Evolutionary conservation across 2,797 vertebrate species (phyloP).

Genomic region (Rhadinocentrus ornatus): DNA sequence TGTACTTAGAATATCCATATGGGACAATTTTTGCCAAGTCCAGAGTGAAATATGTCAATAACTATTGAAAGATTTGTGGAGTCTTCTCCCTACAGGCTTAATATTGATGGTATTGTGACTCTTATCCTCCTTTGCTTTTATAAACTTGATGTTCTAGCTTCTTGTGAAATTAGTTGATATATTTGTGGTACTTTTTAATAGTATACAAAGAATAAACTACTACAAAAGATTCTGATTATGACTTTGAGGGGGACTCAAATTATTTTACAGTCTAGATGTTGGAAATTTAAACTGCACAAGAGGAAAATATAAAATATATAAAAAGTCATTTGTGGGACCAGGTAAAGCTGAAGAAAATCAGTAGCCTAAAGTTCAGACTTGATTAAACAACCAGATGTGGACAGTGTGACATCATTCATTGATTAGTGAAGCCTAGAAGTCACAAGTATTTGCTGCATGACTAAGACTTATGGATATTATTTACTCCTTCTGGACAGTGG

Average conservation of each 20-base stretch:
- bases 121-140: not conserved
- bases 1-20: constrained; percentile 3
- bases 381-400: not conserved
- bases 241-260: not conserved
- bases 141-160: not conserved
- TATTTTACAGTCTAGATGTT: not conserved
- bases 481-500: not conserved
- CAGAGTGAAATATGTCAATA: not conserved
- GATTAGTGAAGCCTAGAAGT: not conserved
- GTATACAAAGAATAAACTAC: not conserved
- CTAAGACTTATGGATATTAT: not conserved
- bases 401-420: not conserved
- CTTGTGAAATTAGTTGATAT: constrained; percentile 2
- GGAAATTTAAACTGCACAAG: not conserved
- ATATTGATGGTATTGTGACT: not conserved
- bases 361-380: not conserved
- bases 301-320: not conserved
- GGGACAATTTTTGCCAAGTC: not conserved
- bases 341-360: not conserved
- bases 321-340: not conserved
- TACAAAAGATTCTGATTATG: not conserved
- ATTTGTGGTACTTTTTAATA: not conserved
- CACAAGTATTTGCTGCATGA: not conserved
- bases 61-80: not conserved
- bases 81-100: not conserved